phyloP scores from a whole-genome alignment of 1,140 invertebrate species.

The Lethrus apterus region DNA sequence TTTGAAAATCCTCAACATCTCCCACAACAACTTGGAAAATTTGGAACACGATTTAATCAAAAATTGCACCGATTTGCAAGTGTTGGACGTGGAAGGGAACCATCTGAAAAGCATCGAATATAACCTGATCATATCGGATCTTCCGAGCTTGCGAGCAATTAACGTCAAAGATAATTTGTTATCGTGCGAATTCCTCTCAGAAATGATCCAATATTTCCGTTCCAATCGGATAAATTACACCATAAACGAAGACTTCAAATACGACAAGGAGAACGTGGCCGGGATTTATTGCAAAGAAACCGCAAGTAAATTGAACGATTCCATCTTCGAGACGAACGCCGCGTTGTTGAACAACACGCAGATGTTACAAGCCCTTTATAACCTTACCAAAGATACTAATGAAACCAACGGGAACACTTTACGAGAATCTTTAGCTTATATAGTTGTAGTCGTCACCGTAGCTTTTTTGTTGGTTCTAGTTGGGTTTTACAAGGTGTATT shows the following conservation, averaged over 20 bases:
- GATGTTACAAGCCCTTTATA: conserved; percentile 15
- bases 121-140: conserved; percentile 26
- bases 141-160: conserved; percentile 28
- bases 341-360: conserved; percentile 13
- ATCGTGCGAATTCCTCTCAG: conserved; percentile 28
- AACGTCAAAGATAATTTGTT: conserved; percentile 33
- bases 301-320: conserved; percentile 12
- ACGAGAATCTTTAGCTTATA: background rate
- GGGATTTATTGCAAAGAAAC: conserved; percentile 33
- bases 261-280: conserved; percentile 33
- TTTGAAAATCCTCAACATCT: conserved; percentile 33
- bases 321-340: conserved; percentile 9
- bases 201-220: conserved; percentile 30
- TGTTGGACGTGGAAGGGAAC: conserved; percentile 32
- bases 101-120: conserved; percentile 31
- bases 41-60: conserved; percentile 26
- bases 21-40: conserved; percentile 27
- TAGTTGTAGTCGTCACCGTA: conserved; percentile 1
- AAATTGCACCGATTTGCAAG: conserved; percentile 25
- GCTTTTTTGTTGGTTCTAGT: conserved; percentile 11
- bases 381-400: conserved; percentile 2
- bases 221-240: conserved; percentile 30
- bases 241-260: conserved; percentile 28
- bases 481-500: conserved; percentile 22
- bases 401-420: background rate